Evolutionary conservation across 2,797 vertebrate genomes (phyloP).

Genomic region (Epinephelus awoara): DNA sequence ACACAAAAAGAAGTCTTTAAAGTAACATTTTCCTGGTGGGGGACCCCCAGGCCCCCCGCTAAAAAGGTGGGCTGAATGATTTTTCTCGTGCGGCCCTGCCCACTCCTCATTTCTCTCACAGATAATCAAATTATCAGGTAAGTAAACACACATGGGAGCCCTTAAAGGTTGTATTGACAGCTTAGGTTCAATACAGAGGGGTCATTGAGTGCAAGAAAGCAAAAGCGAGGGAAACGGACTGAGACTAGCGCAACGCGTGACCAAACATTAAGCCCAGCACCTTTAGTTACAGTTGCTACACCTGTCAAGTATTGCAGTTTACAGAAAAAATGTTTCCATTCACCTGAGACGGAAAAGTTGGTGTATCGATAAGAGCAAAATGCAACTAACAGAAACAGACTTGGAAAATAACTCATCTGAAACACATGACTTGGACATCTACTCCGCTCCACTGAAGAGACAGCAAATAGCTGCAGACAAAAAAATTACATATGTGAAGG

Average conservation of each 20-base stretch:
- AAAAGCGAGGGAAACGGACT: not conserved
- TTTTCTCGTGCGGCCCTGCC: too few relatives aligned
- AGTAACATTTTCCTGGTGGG: too few relatives aligned
- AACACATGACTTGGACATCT: not conserved
- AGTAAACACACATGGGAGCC: not conserved
- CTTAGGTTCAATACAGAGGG: not conserved
- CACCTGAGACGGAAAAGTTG: not conserved
- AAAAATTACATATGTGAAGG: not conserved
- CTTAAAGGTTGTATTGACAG: not conserved
- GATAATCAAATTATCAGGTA: slow-evolving; percentile 1
- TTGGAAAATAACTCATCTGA: not conserved
- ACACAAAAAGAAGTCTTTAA: too few relatives aligned
- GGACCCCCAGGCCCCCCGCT: too few relatives aligned
- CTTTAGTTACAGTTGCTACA: not conserved
- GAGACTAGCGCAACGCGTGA: not conserved
- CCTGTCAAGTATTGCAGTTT: not conserved
- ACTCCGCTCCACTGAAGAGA: not conserved
- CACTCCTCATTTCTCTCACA: not conserved
- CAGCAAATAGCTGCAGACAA: too few relatives aligned
- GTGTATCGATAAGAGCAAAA: too few relatives aligned
- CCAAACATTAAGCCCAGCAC: not conserved
- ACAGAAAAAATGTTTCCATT: not conserved
- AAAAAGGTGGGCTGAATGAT: too few relatives aligned
- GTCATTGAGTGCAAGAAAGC: not conserved
- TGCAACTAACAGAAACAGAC: not conserved